Percentiles rank a stretch among this genome's conserved stretches.
Conservation (phyloP, 2,888 invertebrate species). For the Fissipunctia ypsillon region DNA sequence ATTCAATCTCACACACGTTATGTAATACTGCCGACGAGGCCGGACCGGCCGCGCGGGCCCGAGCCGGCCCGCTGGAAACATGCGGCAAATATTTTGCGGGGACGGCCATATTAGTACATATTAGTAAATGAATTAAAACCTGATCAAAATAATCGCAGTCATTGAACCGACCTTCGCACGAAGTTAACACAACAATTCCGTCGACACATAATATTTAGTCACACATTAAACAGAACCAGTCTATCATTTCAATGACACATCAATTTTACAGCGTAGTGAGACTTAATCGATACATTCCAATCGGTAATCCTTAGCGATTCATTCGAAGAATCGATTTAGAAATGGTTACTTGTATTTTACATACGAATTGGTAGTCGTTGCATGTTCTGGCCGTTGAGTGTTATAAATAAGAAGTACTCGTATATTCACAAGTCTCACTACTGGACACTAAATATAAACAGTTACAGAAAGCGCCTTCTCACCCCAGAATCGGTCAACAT, state of each 20-base stretch:
- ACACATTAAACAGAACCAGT: constrained; percentile 70
- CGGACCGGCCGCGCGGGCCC: constrained; percentile 59
- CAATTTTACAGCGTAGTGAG: constrained; percentile 64
- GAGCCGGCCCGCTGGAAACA: constrained; percentile 70
- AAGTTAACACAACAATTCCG: constrained; percentile 57
- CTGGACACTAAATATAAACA: constrained; percentile 43
- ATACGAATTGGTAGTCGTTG: constrained; percentile 56
- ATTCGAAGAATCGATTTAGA: constrained; percentile 31
- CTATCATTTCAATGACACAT: constrained; percentile 64
- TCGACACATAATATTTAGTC: constrained; percentile 70
- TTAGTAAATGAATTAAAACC: constrained; percentile 40
- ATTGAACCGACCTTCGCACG: constrained; percentile 39
- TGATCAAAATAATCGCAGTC: constrained; percentile 43
- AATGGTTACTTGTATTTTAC: constrained; percentile 32
- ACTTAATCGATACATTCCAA: constrained; percentile 65
- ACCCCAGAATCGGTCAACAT: not conserved
- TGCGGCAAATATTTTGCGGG: constrained; percentile 71
- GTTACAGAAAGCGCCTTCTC: constrained; percentile 28
- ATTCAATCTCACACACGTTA: constrained; percentile 80
- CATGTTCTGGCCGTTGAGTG: constrained; percentile 66
- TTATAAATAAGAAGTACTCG: constrained; percentile 53
- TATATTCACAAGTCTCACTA: constrained; percentile 63
- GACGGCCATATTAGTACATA: constrained; percentile 63
- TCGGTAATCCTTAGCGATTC: constrained; percentile 47
- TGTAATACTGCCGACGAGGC: constrained; percentile 87